phyloP scores from a whole-genome alignment of 2,113 vertebrate genomes.

The Athene cunicularia region DNA sequence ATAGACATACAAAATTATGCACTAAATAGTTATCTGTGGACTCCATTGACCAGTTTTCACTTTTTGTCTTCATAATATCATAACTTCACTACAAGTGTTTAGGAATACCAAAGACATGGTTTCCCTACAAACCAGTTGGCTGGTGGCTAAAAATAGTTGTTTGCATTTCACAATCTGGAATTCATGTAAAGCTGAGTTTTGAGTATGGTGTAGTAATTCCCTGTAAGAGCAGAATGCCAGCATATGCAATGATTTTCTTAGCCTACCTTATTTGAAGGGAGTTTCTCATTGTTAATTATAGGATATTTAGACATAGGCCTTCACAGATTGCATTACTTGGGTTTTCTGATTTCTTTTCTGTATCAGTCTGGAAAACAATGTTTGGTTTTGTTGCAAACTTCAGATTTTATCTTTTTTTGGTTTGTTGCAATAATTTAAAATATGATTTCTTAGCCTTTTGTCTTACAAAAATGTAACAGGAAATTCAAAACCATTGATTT shows the following conservation, averaged over 20 bases:
- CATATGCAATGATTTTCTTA: neutral
- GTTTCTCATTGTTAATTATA: neutral
- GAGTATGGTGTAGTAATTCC: neutral
- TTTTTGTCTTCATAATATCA: neutral
- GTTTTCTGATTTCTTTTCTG: neutral
- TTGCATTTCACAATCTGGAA: neutral
- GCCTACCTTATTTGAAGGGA: neutral
- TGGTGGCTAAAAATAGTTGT: neutral
- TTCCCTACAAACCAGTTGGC: neutral
- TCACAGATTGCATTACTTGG: neutral
- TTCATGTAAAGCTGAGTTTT: neutral
- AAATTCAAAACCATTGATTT: neutral
- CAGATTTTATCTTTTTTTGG: neutral
- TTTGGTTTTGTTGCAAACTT: neutral
- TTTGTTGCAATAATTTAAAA: neutral
- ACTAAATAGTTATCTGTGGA: neutral
- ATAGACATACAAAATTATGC: neutral
- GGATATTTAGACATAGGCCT: neutral
- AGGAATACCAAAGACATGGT: neutral
- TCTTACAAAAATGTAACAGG: neutral
- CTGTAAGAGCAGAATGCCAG: neutral
- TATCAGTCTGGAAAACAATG: neutral
- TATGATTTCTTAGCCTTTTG: neutral
- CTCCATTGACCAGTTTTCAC: neutral
- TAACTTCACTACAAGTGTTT: neutral